A percentile compares a stretch with the other conserved stretches of the same genome.
phyloP scores from a whole-genome alignment of 2,113 vertebrate genomes.

The Cochlearius cochlearius region DNA sequence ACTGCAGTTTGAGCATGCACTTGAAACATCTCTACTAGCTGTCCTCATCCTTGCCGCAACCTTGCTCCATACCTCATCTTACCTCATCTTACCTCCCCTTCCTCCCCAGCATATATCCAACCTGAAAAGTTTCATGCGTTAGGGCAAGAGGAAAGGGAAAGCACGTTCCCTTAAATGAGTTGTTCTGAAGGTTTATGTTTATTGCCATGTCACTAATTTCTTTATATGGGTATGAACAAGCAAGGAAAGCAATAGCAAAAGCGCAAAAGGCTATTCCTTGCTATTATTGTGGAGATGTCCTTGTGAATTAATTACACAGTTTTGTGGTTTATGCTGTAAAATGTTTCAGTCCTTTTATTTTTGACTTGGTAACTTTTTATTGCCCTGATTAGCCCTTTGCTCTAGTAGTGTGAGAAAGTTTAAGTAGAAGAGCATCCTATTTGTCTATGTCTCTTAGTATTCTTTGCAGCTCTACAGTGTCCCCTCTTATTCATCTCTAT shows the following conservation, averaged over 20 bases:
- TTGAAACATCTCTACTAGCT: not conserved
- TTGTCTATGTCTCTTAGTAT: not conserved
- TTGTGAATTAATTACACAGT: not conserved
- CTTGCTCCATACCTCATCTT: not conserved
- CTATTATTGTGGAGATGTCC: not conserved
- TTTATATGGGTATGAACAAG: not conserved
- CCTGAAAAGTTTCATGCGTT: not conserved
- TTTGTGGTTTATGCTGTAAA: not conserved
- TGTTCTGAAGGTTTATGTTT: not conserved
- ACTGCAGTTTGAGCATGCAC: not conserved
- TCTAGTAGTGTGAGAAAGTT: not conserved
- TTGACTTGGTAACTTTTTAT: not conserved
- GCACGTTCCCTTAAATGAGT: not conserved
- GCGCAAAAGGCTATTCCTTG: not conserved
- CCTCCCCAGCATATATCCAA: not conserved
- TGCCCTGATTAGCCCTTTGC: not conserved
- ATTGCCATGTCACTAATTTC: not conserved
- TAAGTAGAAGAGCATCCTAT: not conserved
- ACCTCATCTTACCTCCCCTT: not conserved
- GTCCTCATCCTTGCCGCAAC: not conserved
- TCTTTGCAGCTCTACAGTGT: not conserved
- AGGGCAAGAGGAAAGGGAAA: not conserved
- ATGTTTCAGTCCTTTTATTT: not conserved
- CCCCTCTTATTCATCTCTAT: not conserved
- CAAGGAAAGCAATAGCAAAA: not conserved